Conservation (phyloP, 2,113 vertebrate species). For the Urocynchramus pylzowi region DNA sequence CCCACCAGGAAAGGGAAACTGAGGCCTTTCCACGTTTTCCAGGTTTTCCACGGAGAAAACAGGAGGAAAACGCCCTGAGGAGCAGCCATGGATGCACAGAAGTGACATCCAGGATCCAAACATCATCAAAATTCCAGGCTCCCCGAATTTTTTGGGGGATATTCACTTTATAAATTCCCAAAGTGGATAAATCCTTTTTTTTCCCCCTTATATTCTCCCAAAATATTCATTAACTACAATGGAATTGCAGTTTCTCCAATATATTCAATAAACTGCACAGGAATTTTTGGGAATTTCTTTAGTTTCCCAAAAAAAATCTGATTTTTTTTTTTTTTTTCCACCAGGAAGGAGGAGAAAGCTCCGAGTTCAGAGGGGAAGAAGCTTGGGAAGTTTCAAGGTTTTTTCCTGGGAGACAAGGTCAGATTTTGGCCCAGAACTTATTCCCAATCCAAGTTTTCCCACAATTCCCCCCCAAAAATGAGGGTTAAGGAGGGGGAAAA, state of each 20-base stretch:
- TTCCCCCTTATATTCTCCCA: accelerated
- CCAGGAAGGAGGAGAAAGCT: not conserved
- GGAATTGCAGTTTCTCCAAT: too few relatives aligned
- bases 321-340: accelerated
- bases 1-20: accelerated
- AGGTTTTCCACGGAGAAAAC: not conserved
- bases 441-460: not conserved
- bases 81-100: accelerated
- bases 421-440: not conserved
- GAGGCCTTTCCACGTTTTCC: accelerated
- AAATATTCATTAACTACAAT: too few relatives aligned
- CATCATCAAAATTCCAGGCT: not conserved
- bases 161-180: not conserved
- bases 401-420: not conserved
- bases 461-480: accelerated
- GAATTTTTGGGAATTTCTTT: not conserved
- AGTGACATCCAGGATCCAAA: not conserved
- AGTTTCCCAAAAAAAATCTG: not conserved
- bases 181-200: not conserved
- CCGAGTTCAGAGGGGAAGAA: not conserved
- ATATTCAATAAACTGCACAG: accelerated
- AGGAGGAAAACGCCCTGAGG: not conserved
- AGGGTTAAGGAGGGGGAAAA: not conserved
- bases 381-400: not conserved
- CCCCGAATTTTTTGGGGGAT: too few relatives aligned